phyloP scores from a whole-genome alignment of 2,113 vertebrate species.

The Festucalex cinctus region DNA sequence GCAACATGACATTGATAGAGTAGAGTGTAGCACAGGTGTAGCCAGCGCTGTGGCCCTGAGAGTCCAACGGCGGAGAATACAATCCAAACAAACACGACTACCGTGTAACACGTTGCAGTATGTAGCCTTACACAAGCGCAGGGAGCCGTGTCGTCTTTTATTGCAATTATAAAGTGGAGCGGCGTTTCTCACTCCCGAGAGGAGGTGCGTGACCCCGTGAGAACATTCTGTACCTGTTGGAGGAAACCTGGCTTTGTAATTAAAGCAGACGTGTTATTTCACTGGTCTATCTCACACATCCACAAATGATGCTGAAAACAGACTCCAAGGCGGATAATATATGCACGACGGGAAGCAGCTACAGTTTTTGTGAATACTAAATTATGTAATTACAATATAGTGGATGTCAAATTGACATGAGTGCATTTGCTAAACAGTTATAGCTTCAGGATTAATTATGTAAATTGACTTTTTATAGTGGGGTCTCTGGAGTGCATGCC shows the following conservation, averaged over 20 bases:
- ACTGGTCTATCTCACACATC: neutral
- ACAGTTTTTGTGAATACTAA: neutral
- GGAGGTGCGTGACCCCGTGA: slow-evolving; percentile 40
- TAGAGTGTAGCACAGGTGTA: neutral
- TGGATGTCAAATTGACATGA: neutral
- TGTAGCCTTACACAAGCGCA: neutral
- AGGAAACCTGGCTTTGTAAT: slow-evolving; percentile 58
- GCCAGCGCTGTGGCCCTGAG: neutral
- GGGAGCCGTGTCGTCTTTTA: slow-evolving; percentile 1
- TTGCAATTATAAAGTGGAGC: neutral
- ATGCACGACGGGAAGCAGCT: neutral
- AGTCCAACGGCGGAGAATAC: neutral
- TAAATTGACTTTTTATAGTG: neutral
- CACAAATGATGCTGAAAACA: slow-evolving; percentile 6
- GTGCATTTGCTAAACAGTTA: neutral
- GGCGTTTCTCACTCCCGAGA: slow-evolving; percentile 26
- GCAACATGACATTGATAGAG: slow-evolving; percentile 1
- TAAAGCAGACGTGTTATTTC: slow-evolving; percentile 36
- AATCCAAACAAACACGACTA: slow-evolving; percentile 3
- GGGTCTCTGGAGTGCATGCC: neutral
- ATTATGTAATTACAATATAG: neutral
- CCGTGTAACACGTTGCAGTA: neutral
- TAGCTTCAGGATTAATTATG: neutral
- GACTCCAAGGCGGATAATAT: neutral
- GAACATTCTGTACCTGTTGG: slow-evolving; percentile 39